Evolutionary conservation across 2,888 invertebrate species (phyloP).

Genomic region (Phragmatobia fuliginosa): DNA sequence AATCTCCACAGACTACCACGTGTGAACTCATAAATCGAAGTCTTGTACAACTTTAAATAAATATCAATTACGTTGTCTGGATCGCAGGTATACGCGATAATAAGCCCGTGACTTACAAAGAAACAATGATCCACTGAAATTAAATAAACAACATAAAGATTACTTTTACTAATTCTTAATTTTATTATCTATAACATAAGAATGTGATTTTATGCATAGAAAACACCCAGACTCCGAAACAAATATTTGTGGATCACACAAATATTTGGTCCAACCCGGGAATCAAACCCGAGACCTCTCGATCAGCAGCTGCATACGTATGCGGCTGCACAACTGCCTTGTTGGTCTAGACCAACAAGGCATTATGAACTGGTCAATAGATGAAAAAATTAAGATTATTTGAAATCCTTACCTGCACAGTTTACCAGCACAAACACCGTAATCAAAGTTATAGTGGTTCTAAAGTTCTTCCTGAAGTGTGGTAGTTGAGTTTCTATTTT

Average conservation of each 20-base stretch:
- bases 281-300: too few relatives aligned
- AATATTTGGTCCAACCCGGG: too few relatives aligned
- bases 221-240: too few relatives aligned
- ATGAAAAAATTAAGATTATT: background rate
- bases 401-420: conserved; percentile 50
- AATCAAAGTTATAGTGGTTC: conserved; percentile 53
- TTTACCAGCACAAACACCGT: conserved; percentile 55
- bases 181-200: too few relatives aligned
- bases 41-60: conserved; percentile 72
- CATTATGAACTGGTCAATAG: too few relatives aligned
- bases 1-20: conserved; percentile 82
- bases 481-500: conserved; percentile 59
- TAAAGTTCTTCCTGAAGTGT: conserved; percentile 55
- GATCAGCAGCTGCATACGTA: too few relatives aligned
- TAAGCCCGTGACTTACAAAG: conserved; percentile 82
- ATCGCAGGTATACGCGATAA: conserved; percentile 77
- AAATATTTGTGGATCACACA: too few relatives aligned
- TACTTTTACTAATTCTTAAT: background rate
- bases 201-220: too few relatives aligned
- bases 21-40: conserved; percentile 83
- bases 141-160: background rate
- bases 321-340: too few relatives aligned
- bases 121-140: conserved; percentile 86
- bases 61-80: conserved; percentile 57
- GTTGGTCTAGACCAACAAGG: too few relatives aligned